A percentile compares a stretch with the other conserved stretches of the same genome.
Evolutionary conservation across 2,113 vertebrate species (phyloP).

Genomic region (Chrysochloris asiatica): DNA sequence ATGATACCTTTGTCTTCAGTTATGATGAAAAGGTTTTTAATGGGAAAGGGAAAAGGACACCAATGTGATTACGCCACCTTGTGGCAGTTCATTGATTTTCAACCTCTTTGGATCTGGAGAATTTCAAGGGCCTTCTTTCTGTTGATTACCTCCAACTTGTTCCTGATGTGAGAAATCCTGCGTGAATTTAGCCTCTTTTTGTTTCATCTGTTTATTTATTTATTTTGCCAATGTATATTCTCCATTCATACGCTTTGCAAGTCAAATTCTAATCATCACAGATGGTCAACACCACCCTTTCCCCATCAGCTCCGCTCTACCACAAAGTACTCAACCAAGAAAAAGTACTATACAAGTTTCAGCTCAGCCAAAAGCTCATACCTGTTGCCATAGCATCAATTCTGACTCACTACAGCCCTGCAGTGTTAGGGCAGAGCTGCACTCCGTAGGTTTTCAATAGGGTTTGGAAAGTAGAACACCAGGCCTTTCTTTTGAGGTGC

Average conservation of each 20-base stretch:
- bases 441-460: background rate
- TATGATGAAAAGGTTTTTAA: conserved; percentile 30
- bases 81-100: conserved; percentile 62
- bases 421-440: background rate
- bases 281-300: background rate
- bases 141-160: background rate
- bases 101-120: conserved; percentile 31
- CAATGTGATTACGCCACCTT: conserved; percentile 71
- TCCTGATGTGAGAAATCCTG: background rate
- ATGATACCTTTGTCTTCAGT: conserved; percentile 72
- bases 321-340: background rate
- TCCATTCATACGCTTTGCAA: background rate
- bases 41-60: conserved; percentile 32
- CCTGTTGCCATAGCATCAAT: background rate
- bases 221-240: background rate
- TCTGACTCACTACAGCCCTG: background rate
- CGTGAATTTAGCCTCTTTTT: background rate
- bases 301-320: background rate
- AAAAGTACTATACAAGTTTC: background rate
- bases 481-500: background rate
- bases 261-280: background rate
- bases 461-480: background rate
- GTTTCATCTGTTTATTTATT: too few species aligned
- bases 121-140: conserved; percentile 23
- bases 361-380: background rate